Percentiles rank a stretch among this genome's conserved stretches.
phyloP scores from a whole-genome alignment of 2,888 invertebrate species.

The Meteorus colon region DNA sequence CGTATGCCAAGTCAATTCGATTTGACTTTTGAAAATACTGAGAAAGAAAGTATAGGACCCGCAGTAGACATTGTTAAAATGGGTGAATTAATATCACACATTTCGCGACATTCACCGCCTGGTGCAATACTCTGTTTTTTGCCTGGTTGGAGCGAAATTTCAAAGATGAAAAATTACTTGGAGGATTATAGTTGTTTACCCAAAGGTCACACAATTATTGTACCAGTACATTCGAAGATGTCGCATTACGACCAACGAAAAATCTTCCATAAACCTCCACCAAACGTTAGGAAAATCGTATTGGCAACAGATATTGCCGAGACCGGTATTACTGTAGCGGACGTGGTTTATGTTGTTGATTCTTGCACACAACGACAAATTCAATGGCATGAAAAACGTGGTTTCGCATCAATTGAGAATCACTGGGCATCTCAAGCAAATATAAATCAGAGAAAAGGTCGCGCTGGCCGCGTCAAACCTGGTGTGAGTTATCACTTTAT shows the following conservation, averaged over 20 bases:
- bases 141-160: slow-evolving; percentile 85
- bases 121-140: slow-evolving; percentile 85
- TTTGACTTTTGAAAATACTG: slow-evolving; percentile 55
- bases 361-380: slow-evolving; percentile 78
- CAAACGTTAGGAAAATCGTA: slow-evolving; percentile 79
- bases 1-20: slow-evolving; percentile 49
- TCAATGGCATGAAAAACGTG: slow-evolving; percentile 75
- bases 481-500: slow-evolving; percentile 77
- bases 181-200: slow-evolving; percentile 65
- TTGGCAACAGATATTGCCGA: slow-evolving; percentile 83
- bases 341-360: slow-evolving; percentile 82
- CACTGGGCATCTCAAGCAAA: slow-evolving; percentile 80
- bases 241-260: slow-evolving; percentile 61
- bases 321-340: slow-evolving; percentile 83
- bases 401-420: slow-evolving; percentile 74
- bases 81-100: slow-evolving; percentile 74
- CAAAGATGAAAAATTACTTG: slow-evolving; percentile 74
- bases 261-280: slow-evolving; percentile 68
- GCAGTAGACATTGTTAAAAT: slow-evolving; percentile 75
- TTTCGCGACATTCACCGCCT: slow-evolving; percentile 76
- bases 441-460: slow-evolving; percentile 79
- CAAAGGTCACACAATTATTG: slow-evolving; percentile 66
- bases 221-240: slow-evolving; percentile 78
- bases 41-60: slow-evolving; percentile 59
- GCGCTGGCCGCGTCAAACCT: slow-evolving; percentile 80